Percentiles rank a stretch among this genome's conserved stretches.
phyloP scores from a whole-genome alignment of 2,888 invertebrate species.

The Stenolophus ochropezus region DNA sequence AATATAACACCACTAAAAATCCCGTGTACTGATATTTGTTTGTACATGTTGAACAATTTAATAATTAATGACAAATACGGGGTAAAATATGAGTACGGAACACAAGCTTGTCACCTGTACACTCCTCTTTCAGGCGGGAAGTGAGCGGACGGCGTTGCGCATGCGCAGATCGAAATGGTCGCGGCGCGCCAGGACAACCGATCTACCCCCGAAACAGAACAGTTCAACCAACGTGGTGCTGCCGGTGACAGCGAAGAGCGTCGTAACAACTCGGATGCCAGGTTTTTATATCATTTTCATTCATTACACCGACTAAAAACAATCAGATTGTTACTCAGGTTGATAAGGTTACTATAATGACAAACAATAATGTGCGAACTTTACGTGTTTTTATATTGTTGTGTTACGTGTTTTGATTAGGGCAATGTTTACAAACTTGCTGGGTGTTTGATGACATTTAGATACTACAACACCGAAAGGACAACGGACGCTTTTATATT shows the following conservation, averaged over 20 bases:
- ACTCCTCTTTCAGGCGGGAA: constrained; percentile 31
- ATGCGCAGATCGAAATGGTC: constrained; percentile 28
- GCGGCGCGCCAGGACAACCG: constrained; percentile 12
- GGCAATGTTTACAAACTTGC: constrained; percentile 47
- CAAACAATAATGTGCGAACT: constrained; percentile 6
- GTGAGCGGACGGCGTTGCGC: background rate
- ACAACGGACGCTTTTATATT: constrained; percentile 7
- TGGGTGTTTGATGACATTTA: constrained; percentile 41
- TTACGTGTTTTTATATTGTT: constrained; percentile 14
- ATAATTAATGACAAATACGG: background rate
- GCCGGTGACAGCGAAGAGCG: background rate
- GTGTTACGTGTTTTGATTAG: constrained; percentile 27
- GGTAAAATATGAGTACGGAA: background rate
- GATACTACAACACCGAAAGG: background rate
- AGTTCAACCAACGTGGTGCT: constrained; percentile 45
- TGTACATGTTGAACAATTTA: background rate
- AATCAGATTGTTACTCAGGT: background rate
- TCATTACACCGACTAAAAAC: background rate
- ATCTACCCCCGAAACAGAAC: constrained; percentile 38
- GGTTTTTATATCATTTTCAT: constrained; percentile 34
- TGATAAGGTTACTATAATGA: background rate
- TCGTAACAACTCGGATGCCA: constrained; percentile 26
- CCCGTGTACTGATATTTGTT: background rate
- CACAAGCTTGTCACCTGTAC: constrained; percentile 17
- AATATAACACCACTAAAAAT: background rate